These are phyloP conservation scores for Seira musarum DNA, from an alignment of 2,888 invertebrate species.

Conservation along the genomic window DNA sequence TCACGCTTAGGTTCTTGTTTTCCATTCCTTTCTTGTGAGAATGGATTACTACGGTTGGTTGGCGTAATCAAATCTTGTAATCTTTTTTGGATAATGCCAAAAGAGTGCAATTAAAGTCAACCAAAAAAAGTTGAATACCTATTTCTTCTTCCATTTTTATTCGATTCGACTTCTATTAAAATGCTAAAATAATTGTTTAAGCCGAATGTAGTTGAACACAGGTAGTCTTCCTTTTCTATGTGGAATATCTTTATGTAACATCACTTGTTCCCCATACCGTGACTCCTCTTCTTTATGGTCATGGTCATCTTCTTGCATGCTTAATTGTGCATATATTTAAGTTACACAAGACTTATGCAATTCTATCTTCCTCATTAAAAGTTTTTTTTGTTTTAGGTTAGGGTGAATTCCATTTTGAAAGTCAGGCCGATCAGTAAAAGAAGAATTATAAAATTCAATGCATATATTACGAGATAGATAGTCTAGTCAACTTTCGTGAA, in stretches of 20 bases:
- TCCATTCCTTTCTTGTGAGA: background rate
- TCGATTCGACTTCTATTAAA: background rate
- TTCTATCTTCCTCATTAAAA: no score
- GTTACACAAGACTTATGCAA: background rate
- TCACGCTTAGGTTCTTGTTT: background rate
- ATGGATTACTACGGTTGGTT: background rate
- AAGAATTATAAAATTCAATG: no score
- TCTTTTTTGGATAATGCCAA: background rate
- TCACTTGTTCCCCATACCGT: background rate
- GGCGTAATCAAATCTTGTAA: background rate
- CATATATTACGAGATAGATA: no score
- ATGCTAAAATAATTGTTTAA: background rate
- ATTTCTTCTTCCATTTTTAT: background rate
- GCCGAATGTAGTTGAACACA: background rate
- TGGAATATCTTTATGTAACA: background rate
- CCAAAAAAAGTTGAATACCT: background rate
- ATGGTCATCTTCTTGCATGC: conserved; percentile 19
- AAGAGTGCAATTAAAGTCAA: background rate
- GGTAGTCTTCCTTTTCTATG: background rate
- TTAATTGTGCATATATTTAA: background rate
- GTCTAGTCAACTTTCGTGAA: no score
- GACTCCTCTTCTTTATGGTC: conserved; percentile 9
- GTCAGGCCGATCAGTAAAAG: no score
- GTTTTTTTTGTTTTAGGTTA: no score
- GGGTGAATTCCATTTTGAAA: no score